These are phyloP conservation scores for Callaeas wilsoni DNA, from an alignment of 2,113 vertebrate genomes.

Conservation along the genomic window DNA sequence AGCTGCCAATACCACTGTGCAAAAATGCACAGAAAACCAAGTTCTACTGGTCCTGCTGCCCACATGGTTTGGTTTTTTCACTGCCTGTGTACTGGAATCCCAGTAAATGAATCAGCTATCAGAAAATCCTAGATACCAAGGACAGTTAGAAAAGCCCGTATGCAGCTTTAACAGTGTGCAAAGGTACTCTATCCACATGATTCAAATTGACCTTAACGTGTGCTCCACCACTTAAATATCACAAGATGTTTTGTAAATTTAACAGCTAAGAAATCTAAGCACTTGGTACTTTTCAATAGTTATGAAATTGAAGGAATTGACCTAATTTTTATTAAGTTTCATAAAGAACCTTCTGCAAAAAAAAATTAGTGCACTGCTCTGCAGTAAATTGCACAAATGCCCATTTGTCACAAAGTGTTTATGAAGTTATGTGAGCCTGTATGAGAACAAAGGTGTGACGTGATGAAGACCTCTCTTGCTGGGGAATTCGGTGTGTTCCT, in stretches of 20 bases:
- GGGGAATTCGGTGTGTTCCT: background rate
- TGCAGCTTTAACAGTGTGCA: background rate
- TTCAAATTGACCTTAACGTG: background rate
- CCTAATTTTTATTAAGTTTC: background rate
- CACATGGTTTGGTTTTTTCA: background rate
- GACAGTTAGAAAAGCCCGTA: background rate
- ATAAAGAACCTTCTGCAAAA: background rate
- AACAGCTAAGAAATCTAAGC: background rate
- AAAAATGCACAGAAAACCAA: background rate
- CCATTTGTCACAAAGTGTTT: background rate
- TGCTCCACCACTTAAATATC: background rate
- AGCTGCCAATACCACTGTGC: background rate
- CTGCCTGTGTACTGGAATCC: background rate
- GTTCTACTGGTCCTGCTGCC: background rate
- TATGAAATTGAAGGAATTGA: background rate
- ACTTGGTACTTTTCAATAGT: background rate
- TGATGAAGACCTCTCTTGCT: background rate
- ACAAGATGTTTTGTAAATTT: background rate
- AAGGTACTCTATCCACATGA: background rate
- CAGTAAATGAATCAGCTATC: background rate
- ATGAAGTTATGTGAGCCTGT: background rate
- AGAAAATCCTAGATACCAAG: background rate
- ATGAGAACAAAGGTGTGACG: background rate
- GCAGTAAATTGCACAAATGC: background rate
- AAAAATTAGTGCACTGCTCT: background rate